These are phyloP conservation scores for Syritta pipiens DNA, from an alignment of 2,888 invertebrate genomes.

Conservation along the genomic window DNA sequence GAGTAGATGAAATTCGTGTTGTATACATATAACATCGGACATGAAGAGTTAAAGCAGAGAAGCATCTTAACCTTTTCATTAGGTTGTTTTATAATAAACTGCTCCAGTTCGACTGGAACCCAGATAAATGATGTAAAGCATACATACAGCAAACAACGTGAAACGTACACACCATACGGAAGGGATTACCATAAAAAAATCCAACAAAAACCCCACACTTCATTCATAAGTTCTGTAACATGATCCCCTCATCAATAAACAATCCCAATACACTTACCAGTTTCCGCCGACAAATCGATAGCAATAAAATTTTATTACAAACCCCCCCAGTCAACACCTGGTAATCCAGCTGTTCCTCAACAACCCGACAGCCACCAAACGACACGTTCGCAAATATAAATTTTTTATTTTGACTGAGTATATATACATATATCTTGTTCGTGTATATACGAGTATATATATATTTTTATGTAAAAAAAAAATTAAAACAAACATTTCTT, in stretches of 20 bases:
- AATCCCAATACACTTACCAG: too few relatives aligned
- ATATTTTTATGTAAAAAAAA: conserved; percentile 13
- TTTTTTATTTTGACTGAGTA: conserved; percentile 67
- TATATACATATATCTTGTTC: conserved; percentile 32
- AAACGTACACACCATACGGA: too few relatives aligned
- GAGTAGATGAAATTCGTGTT: too few relatives aligned
- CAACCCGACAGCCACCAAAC: background rate
- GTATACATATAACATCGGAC: too few relatives aligned
- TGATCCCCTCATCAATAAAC: background rate
- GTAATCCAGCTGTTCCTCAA: background rate
- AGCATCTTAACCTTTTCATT: too few relatives aligned
- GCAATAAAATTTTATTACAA: background rate
- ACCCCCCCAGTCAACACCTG: conserved; percentile 1
- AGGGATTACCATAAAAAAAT: too few relatives aligned
- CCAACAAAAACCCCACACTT: too few relatives aligned
- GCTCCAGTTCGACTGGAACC: too few relatives aligned
- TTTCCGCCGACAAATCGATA: conserved; percentile 1
- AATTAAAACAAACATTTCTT: conserved; percentile 35
- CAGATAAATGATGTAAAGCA: too few relatives aligned
- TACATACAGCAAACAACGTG: too few relatives aligned
- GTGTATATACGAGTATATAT: conserved; percentile 36
- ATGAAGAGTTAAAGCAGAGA: too few relatives aligned
- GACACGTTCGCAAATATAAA: conserved; percentile 24
- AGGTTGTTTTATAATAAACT: too few relatives aligned
- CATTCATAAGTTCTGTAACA: background rate